Evolutionary conservation across 2,888 invertebrate genomes (phyloP), one percentile per base, ranked within the genome.

Genomic region (Melinaea menophilus): DNA sequence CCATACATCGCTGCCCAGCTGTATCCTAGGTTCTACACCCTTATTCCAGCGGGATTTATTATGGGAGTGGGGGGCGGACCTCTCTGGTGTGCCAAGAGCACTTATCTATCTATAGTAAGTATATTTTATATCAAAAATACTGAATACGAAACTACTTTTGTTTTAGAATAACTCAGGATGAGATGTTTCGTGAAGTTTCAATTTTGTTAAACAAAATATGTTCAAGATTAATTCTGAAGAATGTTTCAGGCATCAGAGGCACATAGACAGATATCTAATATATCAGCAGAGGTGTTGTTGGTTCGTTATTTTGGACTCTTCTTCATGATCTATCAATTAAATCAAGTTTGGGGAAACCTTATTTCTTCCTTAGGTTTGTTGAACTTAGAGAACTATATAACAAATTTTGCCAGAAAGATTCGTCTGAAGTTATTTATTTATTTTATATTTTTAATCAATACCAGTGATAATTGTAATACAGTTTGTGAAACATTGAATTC

Each of bases 1-100:
- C 90, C 93, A 11, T 95, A 94, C 82, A 94, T 95, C 75, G 92
- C 91, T 0, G 93, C 94, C 0, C 94, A 95, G 79, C 90, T 94
- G 72, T 89, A 92, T 71, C 94, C 95, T 0, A 80, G 82, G 5
- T 94, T 93, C 86, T 92, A 88, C 73, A 93, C 94, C 1, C 75
- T 93, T 74, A 92, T 93, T 54, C 93, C 93, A 0, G 92, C 93
- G 0, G 94, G 93, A 0, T 82, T 94, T 13, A 78, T 94, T 37
- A 90, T 94, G 0, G 95, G 95, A 0, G 73, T 94, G 2, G 94
- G 93, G 0, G 94, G 93, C 0, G 94, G 76, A 72, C 94, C 75
- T 78, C 85, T 95, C 34, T 95, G 95, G 95, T 93, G 94, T 41
- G 92, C 94, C 45, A 94, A 95, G 75, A 94, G 95, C 76, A 93